Evolutionary conservation across 2,888 invertebrate genomes (phyloP).

Genomic region (Eupithecia abbreviata): DNA sequence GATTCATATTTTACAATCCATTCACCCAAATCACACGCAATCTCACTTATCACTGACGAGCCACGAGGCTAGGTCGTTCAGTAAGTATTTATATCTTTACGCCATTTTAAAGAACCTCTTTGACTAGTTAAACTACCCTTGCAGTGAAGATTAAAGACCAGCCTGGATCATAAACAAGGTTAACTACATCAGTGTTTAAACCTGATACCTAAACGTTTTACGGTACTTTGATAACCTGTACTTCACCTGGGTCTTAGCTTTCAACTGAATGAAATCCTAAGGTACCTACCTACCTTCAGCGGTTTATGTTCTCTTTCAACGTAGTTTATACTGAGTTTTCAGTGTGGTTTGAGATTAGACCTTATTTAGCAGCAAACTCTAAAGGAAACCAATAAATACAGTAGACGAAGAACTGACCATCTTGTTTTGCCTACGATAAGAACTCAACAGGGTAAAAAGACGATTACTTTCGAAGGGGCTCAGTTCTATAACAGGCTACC

Average conservation of each 20-base stretch:
- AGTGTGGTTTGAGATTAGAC: not conserved
- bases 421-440: too few species aligned
- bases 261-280: not conserved
- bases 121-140: not conserved
- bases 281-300: not conserved
- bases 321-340: not conserved
- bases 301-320: not conserved
- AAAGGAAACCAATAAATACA: not conserved
- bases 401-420: too few species aligned
- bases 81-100: not conserved
- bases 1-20: too few species aligned
- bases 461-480: too few species aligned
- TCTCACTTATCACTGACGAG: too few species aligned
- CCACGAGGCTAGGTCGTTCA: too few species aligned
- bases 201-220: not conserved
- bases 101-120: not conserved
- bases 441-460: too few species aligned
- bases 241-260: constrained; percentile 3
- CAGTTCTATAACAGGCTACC: too few species aligned
- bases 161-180: not conserved
- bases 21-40: too few species aligned
- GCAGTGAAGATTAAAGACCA: not conserved
- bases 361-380: not conserved
- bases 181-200: not conserved
- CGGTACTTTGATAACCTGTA: not conserved